Conservation (phyloP, 2,113 vertebrate genomes). For the Macquaria australasica region DNA sequence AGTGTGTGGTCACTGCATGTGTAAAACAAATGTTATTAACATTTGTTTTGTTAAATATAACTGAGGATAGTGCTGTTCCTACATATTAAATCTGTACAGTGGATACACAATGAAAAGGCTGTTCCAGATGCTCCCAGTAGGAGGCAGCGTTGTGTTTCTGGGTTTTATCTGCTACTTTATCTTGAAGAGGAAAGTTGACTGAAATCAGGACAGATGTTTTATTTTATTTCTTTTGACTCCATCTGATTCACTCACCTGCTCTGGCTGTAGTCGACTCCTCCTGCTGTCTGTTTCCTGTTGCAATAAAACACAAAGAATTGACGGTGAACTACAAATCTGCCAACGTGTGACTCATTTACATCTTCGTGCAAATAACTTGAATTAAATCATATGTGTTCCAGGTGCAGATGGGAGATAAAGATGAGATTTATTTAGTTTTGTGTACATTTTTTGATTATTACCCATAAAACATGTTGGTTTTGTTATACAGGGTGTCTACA, state of each 20-base stretch:
- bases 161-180: background rate
- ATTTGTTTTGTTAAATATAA: background rate
- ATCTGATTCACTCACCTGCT: constrained; percentile 9
- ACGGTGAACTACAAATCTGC: background rate
- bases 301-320: background rate
- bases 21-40: background rate
- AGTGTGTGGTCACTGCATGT: background rate
- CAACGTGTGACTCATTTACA: background rate
- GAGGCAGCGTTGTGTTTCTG: constrained; percentile 58
- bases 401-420: background rate
- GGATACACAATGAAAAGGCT: background rate
- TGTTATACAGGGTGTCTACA: background rate
- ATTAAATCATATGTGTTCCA: background rate
- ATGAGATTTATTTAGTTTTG: background rate
- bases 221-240: background rate
- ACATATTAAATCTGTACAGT: background rate
- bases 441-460: background rate
- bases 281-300: background rate
- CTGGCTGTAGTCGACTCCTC: background rate
- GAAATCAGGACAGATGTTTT: background rate
- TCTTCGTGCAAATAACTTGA: background rate
- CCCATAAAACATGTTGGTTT: background rate
- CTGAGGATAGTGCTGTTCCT: background rate
- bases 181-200: background rate
- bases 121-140: constrained; percentile 30